Evolutionary conservation across 2,113 vertebrate genomes (phyloP), one percentile per base, ranked within the genome.

Genomic region (Heterocephalus glaber): DNA sequence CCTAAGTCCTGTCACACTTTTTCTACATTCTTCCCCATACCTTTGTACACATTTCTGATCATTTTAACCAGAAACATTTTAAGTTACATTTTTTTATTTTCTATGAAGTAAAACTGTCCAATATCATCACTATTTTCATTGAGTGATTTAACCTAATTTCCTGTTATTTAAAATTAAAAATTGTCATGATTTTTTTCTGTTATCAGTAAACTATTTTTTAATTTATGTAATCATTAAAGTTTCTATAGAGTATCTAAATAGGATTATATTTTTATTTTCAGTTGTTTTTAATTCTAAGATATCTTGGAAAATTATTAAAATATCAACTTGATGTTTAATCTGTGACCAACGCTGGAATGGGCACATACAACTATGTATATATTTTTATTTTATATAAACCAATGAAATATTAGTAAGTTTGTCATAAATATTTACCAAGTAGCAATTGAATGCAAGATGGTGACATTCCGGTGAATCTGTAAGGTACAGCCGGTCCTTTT

Each of bases 351-450:
- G 77, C 4, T 93, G 35, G 47, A 79, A 58, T 58, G 63, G 28
- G 2, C 14, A 68, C 5, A 63, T 26, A 5, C 6, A 47, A 19
- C 7, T 14, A 44, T 44, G 3, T 44, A n/a, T 84, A 16, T 28
- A 17, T 79, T 66, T 96, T 12, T 41, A 85, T 85, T 90, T 74
- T 94, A 30, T 61, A 70, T 61, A 90, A 90, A 56, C 30, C 41
- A 49, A 14, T 52, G 2, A 79, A 33, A 1, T 79, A 2, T 61
- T 74, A 41, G 20, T 61, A 52, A 85, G 4, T 95, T 41, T 35
- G 76, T 91, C 17, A 33, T 44, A 66, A 70, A 85, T 79, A 68
- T 90, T 96, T 66, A 79, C 1, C 33, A 74, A 30, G 1, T 1
- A 89, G 16, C 60, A 63, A 1, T 0, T 86, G 33, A 88, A 52